These are phyloP conservation scores for Boloria euphrosyne DNA, from an alignment of 2,888 invertebrate genomes.

Conservation along the genomic window DNA sequence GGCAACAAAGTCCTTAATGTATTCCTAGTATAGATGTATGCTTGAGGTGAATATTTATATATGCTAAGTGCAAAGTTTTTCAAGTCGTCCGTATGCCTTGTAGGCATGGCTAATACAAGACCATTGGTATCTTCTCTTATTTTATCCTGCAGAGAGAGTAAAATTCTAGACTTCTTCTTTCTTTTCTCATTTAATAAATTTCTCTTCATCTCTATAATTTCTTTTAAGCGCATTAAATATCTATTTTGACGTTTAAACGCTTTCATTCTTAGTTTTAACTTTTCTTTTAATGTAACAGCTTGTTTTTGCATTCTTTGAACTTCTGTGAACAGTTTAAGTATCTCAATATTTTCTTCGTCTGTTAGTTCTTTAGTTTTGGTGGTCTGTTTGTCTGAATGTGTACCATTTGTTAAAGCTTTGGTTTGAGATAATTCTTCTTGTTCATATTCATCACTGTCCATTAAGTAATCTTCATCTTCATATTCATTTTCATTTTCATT, in stretches of 20 bases:
- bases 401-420: conserved; percentile 38
- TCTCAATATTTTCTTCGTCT: conserved; percentile 51
- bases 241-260: conserved; percentile 65
- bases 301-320: conserved; percentile 71
- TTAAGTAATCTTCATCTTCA: conserved; percentile 58
- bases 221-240: conserved; percentile 59
- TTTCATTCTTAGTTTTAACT: conserved; percentile 65
- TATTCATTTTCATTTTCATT: conserved; percentile 62
- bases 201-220: conserved; percentile 67
- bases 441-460: conserved; percentile 43
- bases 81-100: conserved; percentile 71
- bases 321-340: conserved; percentile 69
- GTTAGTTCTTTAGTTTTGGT: conserved; percentile 20
- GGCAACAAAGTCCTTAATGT: conserved; percentile 72
- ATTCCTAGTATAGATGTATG: conserved; percentile 74
- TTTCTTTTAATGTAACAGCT: conserved; percentile 62
- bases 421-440: conserved; percentile 28
- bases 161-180: conserved; percentile 72
- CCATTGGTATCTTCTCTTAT: conserved; percentile 72
- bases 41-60: conserved; percentile 76
- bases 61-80: conserved; percentile 74
- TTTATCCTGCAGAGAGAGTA: conserved; percentile 71
- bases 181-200: conserved; percentile 65
- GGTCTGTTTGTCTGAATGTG: conserved; percentile 15
- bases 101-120: conserved; percentile 72